phyloP scores from a whole-genome alignment of 35 echinoderm and acorn worm species.

The Diadema setosum region DNA sequence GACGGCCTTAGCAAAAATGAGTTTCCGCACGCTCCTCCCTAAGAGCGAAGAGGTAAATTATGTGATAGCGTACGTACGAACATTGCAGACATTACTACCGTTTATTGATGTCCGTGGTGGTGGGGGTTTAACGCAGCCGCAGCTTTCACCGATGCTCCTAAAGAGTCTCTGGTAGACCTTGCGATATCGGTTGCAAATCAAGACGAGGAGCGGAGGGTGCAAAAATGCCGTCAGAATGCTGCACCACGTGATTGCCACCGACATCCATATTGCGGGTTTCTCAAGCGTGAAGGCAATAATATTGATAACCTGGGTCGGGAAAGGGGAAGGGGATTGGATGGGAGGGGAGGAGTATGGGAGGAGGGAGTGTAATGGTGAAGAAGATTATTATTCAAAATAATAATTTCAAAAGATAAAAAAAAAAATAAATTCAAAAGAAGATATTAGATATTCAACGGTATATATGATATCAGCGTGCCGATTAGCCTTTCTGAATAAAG shows the following conservation, averaged over 20 bases:
- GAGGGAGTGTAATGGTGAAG: too few species aligned
- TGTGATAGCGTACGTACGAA: too few species aligned
- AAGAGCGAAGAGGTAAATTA: too few species aligned
- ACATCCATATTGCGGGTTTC: conserved; percentile 22
- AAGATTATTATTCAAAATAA: too few species aligned
- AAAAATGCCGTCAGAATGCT: neutral
- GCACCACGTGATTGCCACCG: conserved; percentile 60
- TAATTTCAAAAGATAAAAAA: too few species aligned
- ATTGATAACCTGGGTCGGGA: conserved; percentile 49
- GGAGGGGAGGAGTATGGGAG: too few species aligned
- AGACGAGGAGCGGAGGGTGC: conserved; percentile 51
- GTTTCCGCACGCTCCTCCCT: too few species aligned
- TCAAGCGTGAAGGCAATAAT: conserved; percentile 27
- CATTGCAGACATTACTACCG: neutral
- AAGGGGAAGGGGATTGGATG: neutral
- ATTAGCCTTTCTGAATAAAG: too few species aligned
- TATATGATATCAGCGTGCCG: too few species aligned
- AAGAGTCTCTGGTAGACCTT: conserved; percentile 10
- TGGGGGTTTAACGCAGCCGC: conserved; percentile 28
- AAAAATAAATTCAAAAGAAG: too few species aligned
- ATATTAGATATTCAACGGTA: too few species aligned
- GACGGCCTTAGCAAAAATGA: too few species aligned
- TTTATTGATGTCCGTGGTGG: neutral
- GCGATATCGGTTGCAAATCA: conserved; percentile 37
- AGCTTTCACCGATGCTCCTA: neutral